Evolutionary conservation across 2,888 invertebrate genomes (phyloP).

Genomic region (Yponomeuta sedellus): DNA sequence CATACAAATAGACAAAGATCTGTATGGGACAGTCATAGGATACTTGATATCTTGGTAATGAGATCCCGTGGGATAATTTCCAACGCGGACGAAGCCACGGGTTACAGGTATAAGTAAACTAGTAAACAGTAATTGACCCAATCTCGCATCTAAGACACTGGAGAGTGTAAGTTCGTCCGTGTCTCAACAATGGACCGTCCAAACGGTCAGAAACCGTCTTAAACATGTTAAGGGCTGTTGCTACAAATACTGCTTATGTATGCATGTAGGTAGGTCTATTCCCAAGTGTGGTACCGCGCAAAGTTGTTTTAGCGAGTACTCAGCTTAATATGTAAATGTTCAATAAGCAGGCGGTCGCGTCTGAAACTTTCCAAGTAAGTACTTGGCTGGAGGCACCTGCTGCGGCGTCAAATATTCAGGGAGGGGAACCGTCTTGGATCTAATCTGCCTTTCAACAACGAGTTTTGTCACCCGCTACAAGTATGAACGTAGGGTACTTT

Average conservation of each 20-base stretch:
- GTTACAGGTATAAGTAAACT: too few species aligned
- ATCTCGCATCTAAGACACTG: too few species aligned
- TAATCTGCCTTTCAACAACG: neutral
- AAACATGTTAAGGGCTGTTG: too few species aligned
- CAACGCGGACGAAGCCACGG: too few species aligned
- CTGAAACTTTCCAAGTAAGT: conserved; percentile 3
- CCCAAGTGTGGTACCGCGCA: neutral
- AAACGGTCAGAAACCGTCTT: too few species aligned
- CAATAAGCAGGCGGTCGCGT: neutral
- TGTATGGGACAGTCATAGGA: too few species aligned
- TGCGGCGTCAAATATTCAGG: neutral
- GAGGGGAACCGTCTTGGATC: neutral
- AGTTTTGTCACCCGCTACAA: neutral
- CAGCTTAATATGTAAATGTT: conserved; percentile 1
- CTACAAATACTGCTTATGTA: neutral
- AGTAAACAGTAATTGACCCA: too few species aligned
- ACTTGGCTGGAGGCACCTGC: neutral
- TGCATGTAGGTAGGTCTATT: neutral
- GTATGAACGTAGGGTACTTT: neutral
- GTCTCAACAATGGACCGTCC: too few species aligned
- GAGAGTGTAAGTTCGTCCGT: too few species aligned
- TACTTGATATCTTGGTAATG: too few species aligned
- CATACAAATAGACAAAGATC: too few species aligned
- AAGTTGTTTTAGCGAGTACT: neutral
- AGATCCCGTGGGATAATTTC: too few species aligned